phyloP scores from a whole-genome alignment of 2,113 vertebrate species.

The Epinephelus lanceolatus region DNA sequence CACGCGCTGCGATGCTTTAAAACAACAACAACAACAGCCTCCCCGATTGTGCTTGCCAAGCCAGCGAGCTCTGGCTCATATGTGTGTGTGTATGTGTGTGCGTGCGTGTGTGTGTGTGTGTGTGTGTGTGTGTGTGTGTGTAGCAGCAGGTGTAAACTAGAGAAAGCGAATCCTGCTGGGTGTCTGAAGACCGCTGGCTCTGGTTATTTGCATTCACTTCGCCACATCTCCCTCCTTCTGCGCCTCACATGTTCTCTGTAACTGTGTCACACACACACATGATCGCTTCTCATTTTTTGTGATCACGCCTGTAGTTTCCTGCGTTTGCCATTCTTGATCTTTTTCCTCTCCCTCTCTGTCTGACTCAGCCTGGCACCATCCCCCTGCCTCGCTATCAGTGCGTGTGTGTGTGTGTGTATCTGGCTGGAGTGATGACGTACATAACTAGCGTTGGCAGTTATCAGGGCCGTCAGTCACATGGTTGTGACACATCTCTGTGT shows the following conservation, averaged over 20 bases:
- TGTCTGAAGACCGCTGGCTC: constrained; percentile 74
- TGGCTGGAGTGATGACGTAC: constrained; percentile 65
- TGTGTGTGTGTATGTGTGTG: not conserved
- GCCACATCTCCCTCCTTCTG: constrained; percentile 54
- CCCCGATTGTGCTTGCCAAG: constrained; percentile 72
- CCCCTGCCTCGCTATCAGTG: constrained; percentile 5
- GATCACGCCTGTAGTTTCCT: constrained; percentile 37
- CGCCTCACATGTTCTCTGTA: constrained; percentile 57
- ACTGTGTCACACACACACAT: constrained; percentile 11
- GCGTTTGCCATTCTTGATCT: constrained; percentile 35
- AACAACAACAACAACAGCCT: constrained; percentile 80
- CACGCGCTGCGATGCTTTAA: constrained; percentile 79
- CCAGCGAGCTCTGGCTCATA: constrained; percentile 51
- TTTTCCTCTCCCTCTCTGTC: constrained; percentile 1
- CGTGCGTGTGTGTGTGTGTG: not conserved
- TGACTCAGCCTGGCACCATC: constrained; percentile 52
- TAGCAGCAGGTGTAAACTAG: constrained; percentile 79
- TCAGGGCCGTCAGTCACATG: constrained; percentile 72
- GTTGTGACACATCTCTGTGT: constrained; percentile 64
- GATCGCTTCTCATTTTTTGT: constrained; percentile 20
- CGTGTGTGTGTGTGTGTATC: constrained; percentile 15
- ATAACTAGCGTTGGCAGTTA: constrained; percentile 69
- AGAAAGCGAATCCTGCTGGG: constrained; percentile 75
- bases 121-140: constrained; percentile 31
- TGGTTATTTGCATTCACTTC: constrained; percentile 73